These are phyloP conservation scores for Ptychoptera contaminata DNA, from an alignment of 2,888 invertebrate species.

Conservation along the genomic window DNA sequence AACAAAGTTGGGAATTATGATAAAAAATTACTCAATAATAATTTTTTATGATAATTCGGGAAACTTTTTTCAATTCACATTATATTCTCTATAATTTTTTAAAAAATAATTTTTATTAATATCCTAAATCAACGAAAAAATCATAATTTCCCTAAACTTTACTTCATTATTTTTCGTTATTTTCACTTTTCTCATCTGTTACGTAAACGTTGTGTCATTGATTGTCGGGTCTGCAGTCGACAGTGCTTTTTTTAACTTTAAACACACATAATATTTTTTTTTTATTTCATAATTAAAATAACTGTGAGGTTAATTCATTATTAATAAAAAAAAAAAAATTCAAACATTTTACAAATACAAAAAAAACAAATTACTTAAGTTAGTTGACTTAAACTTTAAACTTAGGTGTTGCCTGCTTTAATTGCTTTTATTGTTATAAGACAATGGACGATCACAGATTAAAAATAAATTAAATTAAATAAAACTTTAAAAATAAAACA, in stretches of 20 bases:
- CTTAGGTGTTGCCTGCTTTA: neutral
- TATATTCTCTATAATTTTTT: too few species aligned
- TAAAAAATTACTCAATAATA: too few species aligned
- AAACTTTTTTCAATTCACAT: too few species aligned
- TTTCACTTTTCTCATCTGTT: neutral
- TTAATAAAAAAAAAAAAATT: neutral
- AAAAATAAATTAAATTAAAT: slow-evolving; percentile 7
- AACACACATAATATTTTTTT: slow-evolving; percentile 15
- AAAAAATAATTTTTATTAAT: too few species aligned
- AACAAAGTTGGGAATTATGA: too few species aligned
- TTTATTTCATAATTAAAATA: slow-evolving; percentile 4
- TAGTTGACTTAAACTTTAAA: too few species aligned
- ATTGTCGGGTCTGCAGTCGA: slow-evolving; percentile 31
- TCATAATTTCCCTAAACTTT: too few species aligned
- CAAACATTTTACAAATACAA: neutral
- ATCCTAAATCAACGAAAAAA: too few species aligned
- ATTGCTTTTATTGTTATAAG: slow-evolving; percentile 6
- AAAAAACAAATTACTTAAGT: neutral
- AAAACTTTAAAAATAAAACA: slow-evolving; percentile 1
- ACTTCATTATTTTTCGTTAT: slow-evolving; percentile 1
- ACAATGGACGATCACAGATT: slow-evolving; percentile 14
- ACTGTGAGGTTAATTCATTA: neutral
- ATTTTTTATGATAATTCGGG: too few species aligned
- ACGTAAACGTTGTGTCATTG: slow-evolving; percentile 5
- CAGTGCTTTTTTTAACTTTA: slow-evolving; percentile 11